phyloP scores from a whole-genome alignment of 2,888 invertebrate genomes.

The Ochropleura plecta region DNA sequence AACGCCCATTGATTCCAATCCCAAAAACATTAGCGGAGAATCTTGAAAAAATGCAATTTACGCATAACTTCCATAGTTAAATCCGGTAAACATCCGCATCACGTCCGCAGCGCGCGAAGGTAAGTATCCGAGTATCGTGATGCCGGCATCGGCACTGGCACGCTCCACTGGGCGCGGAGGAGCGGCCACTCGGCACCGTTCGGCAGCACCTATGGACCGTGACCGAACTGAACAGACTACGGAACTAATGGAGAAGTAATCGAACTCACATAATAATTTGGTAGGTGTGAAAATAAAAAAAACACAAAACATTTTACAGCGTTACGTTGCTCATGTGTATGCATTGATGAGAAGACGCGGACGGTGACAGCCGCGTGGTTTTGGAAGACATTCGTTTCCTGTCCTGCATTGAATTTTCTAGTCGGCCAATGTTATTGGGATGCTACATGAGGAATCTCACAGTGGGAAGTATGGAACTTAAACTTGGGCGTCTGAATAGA shows the following conservation, averaged over 20 bases:
- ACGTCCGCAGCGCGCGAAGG: slow-evolving; percentile 18
- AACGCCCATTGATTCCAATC: background rate
- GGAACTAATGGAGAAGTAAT: slow-evolving; percentile 14
- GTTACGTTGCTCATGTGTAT: too few relatives aligned
- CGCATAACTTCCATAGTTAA: background rate
- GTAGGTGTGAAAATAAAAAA: too few relatives aligned
- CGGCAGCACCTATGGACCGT: slow-evolving; percentile 53
- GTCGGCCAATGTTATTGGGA: too few relatives aligned
- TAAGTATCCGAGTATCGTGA: slow-evolving; percentile 22
- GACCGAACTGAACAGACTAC: slow-evolving; percentile 17
- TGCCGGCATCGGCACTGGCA: slow-evolving; percentile 8
- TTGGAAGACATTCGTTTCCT: too few relatives aligned
- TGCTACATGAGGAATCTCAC: too few relatives aligned
- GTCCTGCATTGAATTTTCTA: too few relatives aligned
- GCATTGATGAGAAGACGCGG: too few relatives aligned
- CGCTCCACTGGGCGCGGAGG: slow-evolving; percentile 43
- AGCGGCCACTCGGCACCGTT: slow-evolving; percentile 45
- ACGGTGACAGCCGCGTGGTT: too few relatives aligned
- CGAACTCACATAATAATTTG: background rate
- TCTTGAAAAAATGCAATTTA: slow-evolving; percentile 5
- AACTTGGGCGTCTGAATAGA: too few relatives aligned
- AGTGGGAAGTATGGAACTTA: too few relatives aligned
- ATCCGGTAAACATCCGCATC: slow-evolving; percentile 14
- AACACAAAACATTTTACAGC: too few relatives aligned
- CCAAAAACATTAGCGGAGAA: background rate